These are phyloP conservation scores for Dendrolimus punctatus DNA, from an alignment of 1,140 invertebrate genomes.

Conservation along the genomic window DNA sequence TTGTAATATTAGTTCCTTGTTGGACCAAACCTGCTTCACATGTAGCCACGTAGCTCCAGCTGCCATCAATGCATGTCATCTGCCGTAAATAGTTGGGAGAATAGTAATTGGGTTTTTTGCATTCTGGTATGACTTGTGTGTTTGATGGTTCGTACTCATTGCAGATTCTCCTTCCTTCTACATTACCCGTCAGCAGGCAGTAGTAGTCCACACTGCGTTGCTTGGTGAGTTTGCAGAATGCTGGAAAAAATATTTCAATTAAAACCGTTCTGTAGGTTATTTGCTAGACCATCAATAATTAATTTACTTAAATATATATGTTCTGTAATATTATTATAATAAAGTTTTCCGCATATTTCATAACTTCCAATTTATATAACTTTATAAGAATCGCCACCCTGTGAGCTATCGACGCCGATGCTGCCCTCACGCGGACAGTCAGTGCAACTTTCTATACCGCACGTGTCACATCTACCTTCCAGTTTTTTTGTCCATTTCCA, in stretches of 20 bases:
- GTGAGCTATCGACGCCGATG: no score
- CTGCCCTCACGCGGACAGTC: no score
- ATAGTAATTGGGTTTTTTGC: slow-evolving; percentile 35
- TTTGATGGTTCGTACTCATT: slow-evolving; percentile 23
- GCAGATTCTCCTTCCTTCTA: slow-evolving; percentile 23
- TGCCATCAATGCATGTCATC: slow-evolving; percentile 50
- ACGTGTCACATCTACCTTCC: no score
- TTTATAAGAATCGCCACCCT: no score
- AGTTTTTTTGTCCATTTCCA: no score
- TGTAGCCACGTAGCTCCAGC: slow-evolving; percentile 43
- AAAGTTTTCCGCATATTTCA: no score
- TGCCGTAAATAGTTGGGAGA: slow-evolving; percentile 13
- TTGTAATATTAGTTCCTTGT: slow-evolving; percentile 18
- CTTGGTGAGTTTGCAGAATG: slow-evolving; percentile 5
- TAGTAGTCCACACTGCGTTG: slow-evolving; percentile 32
- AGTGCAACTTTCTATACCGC: no score
- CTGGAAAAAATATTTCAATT: slow-evolving; percentile 2
- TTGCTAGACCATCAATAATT: no score
- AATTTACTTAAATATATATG: no score
- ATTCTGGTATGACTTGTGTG: slow-evolving; percentile 26
- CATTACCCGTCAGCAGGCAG: slow-evolving; percentile 19
- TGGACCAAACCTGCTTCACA: slow-evolving; percentile 36
- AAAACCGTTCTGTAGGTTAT: no score
- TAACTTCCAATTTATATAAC: no score
- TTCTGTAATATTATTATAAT: no score